A percentile compares a stretch with the other conserved stretches of the same genome.
These are phyloP conservation scores for Clarias pachynema DNA, from an alignment of 2,797 vertebrate genomes.

Conservation along the genomic window DNA sequence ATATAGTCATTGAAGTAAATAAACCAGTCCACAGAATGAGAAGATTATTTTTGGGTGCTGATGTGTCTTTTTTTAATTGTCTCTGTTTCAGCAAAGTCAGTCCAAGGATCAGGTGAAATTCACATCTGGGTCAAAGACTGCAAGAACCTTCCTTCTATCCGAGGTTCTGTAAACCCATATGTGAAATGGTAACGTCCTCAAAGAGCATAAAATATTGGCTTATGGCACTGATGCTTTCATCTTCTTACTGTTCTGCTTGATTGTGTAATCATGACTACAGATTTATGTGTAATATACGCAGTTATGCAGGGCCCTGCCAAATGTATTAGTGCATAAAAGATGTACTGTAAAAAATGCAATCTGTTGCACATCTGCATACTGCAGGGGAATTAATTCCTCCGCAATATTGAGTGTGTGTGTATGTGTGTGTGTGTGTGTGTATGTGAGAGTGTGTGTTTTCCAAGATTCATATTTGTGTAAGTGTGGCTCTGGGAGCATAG, in stretches of 20 bases:
- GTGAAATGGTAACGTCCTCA: constrained; percentile 87
- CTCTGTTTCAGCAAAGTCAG: constrained; percentile 70
- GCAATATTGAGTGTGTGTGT: too few species aligned
- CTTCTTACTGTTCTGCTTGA: background rate
- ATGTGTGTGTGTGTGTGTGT: too few species aligned
- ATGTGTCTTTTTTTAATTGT: background rate
- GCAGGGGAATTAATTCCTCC: background rate
- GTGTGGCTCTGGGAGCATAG: too few species aligned
- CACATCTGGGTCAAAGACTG: constrained; percentile 98
- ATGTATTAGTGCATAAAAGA: background rate
- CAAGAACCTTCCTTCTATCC: constrained; percentile 83
- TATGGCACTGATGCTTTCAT: background rate
- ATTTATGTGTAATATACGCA: background rate
- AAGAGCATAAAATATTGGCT: background rate
- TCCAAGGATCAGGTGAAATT: constrained; percentile 82
- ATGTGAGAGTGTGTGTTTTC: too few species aligned
- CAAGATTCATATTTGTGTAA: too few species aligned
- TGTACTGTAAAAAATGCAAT: background rate
- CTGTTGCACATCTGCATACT: background rate
- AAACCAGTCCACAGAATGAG: background rate
- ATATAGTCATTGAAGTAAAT: background rate
- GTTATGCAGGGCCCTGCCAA: too few species aligned
- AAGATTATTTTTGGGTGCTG: background rate
- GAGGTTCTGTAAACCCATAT: constrained; percentile 86
- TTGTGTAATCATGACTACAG: background rate